Base-by-base conservation (phyloP, 2,113 vertebrate genomes). In the Monarcha castaneiventris region DNA sequence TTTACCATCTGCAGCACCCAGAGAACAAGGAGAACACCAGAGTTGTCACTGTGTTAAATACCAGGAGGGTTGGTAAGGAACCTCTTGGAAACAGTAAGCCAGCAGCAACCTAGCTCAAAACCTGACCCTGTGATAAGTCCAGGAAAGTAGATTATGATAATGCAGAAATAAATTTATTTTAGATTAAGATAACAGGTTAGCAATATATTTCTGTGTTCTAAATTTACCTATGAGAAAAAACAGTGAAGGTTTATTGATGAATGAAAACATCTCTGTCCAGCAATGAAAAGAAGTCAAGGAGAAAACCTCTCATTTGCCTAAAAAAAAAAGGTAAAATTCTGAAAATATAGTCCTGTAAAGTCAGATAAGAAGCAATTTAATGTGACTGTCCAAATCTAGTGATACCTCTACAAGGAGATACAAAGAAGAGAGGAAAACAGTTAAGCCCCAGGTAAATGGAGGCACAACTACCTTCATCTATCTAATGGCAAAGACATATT, bases 31-130 rank as follows among this genome's bases (percentile, higher is more conserved):
- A 25, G 16, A 63, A 9, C 58, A 35, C 14, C 8, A 10, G 20
- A 32, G 39, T 0, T 44, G 20, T 8, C 23, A 13, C 2, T 3
- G 6, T 23, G 16, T 29, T 27, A n/a, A 44, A 32, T 17, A 6
- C 26, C 11, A 8, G 6, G 2, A 4, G 3, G 2, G 1, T 22
- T 44, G 13, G 10, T 41, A 63, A 66, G 27, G 9, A 48, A 4
- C 10, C 5, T 81, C 10, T 19, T 27, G 54, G 33, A 81, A 89
- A 30, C 17, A 37, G 8, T 21, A 22, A 67, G 11, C 25, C 51
- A 72, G 18, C 10, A 68, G 35, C 32, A 81, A 8, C 2, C 1
- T 27, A 32, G 39, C 17, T 85, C 49, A 61, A 71, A 90, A 66
- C 4, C 5, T 16, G 5, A 30, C 20, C 10, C 11, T 43, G 13